Evolutionary conservation across 2,888 invertebrate species (phyloP).

Genomic region (Ecdyonurus torrentis): DNA sequence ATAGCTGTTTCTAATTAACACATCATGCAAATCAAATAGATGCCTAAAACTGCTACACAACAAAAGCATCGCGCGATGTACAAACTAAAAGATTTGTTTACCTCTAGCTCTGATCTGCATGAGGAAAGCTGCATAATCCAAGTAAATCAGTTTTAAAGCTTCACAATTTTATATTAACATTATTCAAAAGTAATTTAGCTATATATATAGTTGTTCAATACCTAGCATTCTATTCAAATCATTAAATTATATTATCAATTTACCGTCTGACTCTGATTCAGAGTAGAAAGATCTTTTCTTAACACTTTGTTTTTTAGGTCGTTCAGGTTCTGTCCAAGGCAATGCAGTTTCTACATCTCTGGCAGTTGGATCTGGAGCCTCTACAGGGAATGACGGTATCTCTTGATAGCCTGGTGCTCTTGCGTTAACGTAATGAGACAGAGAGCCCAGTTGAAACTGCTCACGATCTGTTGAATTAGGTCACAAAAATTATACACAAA

Average conservation of each 20-base stretch:
- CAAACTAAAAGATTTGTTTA: no score
- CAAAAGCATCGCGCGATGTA: no score
- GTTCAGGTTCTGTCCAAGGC: conserved; percentile 20
- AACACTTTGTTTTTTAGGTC: conserved; percentile 23
- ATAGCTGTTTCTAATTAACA: no score
- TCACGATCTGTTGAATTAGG: conserved; percentile 50
- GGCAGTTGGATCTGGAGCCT: conserved; percentile 53
- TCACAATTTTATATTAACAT: no score
- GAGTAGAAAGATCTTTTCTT: conserved; percentile 48
- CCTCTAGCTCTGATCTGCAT: no score
- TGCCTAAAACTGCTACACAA: no score
- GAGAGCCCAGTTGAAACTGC: conserved; percentile 80
- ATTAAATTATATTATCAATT: background rate
- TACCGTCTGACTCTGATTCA: conserved; percentile 24
- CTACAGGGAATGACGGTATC: conserved; percentile 66
- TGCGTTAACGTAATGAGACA: conserved; percentile 86
- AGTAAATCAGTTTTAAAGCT: no score
- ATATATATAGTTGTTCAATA: background rate
- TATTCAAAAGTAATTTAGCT: conserved; percentile 2
- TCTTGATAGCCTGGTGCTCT: conserved; percentile 77
- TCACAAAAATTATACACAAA: no score
- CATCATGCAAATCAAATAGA: no score
- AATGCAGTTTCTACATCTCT: conserved; percentile 48
- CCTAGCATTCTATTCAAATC: background rate
- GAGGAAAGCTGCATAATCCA: no score